Evolutionary conservation across 2,113 vertebrate genomes (phyloP), one percentile per base, ranked within the genome.

Genomic region (Bothrops jararaca): DNA sequence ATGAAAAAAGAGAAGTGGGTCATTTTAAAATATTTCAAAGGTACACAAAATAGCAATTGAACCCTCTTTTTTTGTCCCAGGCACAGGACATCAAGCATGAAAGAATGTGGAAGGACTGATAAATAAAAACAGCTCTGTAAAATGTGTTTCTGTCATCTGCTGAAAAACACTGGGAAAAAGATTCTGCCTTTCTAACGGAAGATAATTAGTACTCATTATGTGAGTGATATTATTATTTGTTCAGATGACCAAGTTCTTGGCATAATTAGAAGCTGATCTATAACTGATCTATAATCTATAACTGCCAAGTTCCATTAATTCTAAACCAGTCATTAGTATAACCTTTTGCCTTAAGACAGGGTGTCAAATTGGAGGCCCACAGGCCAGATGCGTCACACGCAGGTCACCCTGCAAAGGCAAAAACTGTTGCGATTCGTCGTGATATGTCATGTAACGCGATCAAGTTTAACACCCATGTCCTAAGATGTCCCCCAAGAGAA

Each of bases 11-110:
- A 42, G 26, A n/a, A 29, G 13, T 57, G 8, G 26, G 34, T 48
- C 23, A 56, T 85, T 80, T 91, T 57, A 74, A 91, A 54, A 85
- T 91, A 91, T 91, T 91, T 85, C 45, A 91, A 80, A 56, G 34
- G 5, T 15, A 57, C 85, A 48, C 34, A 56, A 91, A 7, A 56
- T 26, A 91, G 74, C 42, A 91, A 42, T 56, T 39, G 8, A 91
- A 11, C 34, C 50, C 50, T 53, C 18, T 42, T 80, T 45, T 50
- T 54, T 56, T 45, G 74, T 80, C 34, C 20, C 15, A 48, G 53
- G 52, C 50, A 57, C 7, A 13, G 52, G 23, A 26, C 26, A 45
- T 91, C 54, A 45, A 54, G 56, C 29, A 20, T 39, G 85, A 42
- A 45, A 20, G 20, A 18, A 85, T 57, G 24, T 45, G 10, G 50